A percentile compares a stretch with the other conserved stretches of the same genome.
phyloP scores from a whole-genome alignment of 2,113 vertebrate genomes.

The Xiphorhynchus elegans region DNA sequence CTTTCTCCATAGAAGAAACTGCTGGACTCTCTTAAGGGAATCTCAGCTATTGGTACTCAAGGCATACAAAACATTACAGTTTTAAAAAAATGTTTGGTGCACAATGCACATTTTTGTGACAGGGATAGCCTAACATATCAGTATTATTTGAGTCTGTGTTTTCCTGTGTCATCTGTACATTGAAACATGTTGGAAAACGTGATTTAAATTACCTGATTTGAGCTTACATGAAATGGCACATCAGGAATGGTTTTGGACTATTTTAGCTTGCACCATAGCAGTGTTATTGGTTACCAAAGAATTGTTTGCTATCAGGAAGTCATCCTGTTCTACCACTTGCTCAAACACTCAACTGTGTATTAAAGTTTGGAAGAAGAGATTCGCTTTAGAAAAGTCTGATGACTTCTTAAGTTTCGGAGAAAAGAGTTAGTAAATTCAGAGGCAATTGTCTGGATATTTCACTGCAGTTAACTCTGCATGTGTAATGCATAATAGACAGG shows the following conservation, averaged over 20 bases:
- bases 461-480: background rate
- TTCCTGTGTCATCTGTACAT: background rate
- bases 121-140: background rate
- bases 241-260: background rate
- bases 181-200: background rate
- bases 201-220: background rate
- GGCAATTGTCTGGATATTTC: background rate
- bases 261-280: background rate
- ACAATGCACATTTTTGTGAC: background rate
- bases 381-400: background rate
- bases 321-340: background rate
- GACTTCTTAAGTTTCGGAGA: background rate
- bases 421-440: background rate
- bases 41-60: background rate
- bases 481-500: background rate
- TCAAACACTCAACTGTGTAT: background rate
- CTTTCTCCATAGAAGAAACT: background rate
- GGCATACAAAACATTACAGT: background rate
- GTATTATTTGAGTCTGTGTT: background rate
- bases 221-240: background rate
- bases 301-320: background rate
- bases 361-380: background rate
- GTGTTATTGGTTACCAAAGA: background rate
- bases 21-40: background rate
- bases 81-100: background rate